Evolutionary conservation across 2,888 invertebrate genomes (phyloP).

Genomic region (Hydraecia micacea): DNA sequence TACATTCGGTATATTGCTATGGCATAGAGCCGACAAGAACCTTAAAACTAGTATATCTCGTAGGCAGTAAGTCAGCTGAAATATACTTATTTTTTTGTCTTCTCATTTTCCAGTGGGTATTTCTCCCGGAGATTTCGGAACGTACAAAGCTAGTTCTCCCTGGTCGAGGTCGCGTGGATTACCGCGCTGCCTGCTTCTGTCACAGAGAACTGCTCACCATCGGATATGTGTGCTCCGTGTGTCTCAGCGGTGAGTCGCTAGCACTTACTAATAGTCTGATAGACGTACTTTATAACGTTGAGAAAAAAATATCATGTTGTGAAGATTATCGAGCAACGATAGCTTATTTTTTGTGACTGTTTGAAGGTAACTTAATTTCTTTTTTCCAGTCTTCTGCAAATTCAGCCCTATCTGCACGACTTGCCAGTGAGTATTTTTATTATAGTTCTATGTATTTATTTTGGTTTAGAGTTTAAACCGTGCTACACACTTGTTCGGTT

Average conservation of each 20-base stretch:
- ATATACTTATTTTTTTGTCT: neutral
- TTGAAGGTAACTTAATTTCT: neutral
- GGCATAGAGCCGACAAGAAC: neutral
- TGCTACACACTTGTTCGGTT: no score
- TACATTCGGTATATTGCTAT: neutral
- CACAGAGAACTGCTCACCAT: conserved; percentile 98
- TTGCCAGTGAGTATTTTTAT: conserved; percentile 95
- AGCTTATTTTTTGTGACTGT: neutral
- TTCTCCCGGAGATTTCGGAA: conserved; percentile 95
- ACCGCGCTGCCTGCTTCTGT: conserved; percentile 99
- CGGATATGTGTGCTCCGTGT: conserved; percentile 99
- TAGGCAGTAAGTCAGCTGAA: neutral
- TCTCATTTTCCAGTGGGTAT: conserved; percentile 94
- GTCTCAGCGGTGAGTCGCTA: conserved; percentile 95
- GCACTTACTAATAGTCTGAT: neutral
- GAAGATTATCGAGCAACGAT: neutral
- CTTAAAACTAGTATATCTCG: no score
- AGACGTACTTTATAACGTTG: neutral
- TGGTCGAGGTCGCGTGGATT: conserved; percentile 97
- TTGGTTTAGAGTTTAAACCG: neutral
- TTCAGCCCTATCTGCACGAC: conserved; percentile 99
- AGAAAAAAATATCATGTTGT: neutral
- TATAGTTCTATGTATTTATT: neutral
- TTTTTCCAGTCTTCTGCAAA: conserved; percentile 96
- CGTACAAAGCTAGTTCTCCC: conserved; percentile 96